Evolutionary conservation across 2,888 invertebrate species (phyloP), one percentile per base, ranked within the genome.

Genomic region (Polyploca ridens): DNA sequence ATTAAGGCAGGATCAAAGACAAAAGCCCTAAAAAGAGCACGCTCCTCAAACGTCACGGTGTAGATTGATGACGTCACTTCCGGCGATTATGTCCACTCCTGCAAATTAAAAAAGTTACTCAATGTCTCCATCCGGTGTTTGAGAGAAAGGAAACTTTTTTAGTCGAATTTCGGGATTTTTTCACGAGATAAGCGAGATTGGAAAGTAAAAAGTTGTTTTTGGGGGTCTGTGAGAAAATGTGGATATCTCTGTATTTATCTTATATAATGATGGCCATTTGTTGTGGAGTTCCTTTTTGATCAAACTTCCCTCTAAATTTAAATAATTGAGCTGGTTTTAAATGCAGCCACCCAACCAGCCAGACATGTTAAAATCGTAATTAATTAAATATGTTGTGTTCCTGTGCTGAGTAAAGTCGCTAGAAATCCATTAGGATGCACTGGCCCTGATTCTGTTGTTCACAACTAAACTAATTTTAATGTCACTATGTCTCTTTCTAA

Each of bases 91-190:
- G 78, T 76, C 78, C 82, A 80, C 82, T 82, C 78, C 70, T 70
- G 73, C 72, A 82, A 82, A 83, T 83, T 81, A 82, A 82, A 83
- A 82, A 82, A 79, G 73, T 76, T 78, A 65, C 61, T 61, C 63
- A 66, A 66, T 64, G 62, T 58, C 64, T 60, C 41, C 67, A 64
- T 63, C 63, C 62, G 60, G 61, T 38, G 61, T 44, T 19, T 46
- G 62, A 33, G 61, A 65, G 57, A 64, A 61, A 14, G 38, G 62
- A 58, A 41, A 64, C 58, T 59, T 66, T 64, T 41, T 16, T 13
- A 27, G 13, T 13, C 44, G 58, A 58, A 58, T 58, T 63, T 63
- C 63, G 33, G 63, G 58, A 41, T 44, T 58, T 62, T 62, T 44
- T 38, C 58, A 46, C 33, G 41, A 58, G 63, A 63, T 58, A 58